These are phyloP conservation scores for Lumbricus terrestris DNA, from an alignment of 2,888 invertebrate genomes.

Conservation along the genomic window DNA sequence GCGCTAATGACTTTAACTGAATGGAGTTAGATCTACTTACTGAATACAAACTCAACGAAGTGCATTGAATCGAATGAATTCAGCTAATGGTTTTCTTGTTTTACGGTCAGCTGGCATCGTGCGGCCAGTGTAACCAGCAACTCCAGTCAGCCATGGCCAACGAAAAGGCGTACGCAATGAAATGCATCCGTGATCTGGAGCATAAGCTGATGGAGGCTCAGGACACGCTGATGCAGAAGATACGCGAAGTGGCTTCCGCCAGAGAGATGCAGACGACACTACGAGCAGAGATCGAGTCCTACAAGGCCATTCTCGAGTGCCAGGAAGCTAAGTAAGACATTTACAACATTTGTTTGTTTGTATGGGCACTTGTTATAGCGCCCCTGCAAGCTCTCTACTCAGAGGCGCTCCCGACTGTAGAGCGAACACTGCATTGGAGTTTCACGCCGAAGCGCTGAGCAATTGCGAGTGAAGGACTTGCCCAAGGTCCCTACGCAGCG, in stretches of 20 bases:
- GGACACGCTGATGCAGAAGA: constrained; percentile 52
- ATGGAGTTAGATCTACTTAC: not conserved
- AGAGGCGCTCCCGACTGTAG: too few relatives aligned
- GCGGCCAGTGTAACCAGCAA: constrained; percentile 23
- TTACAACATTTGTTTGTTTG: too few relatives aligned
- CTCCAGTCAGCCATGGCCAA: constrained; percentile 23
- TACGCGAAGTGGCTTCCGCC: constrained; percentile 48
- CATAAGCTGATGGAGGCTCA: constrained; percentile 51
- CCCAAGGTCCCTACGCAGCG: too few relatives aligned
- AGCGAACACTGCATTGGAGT: too few relatives aligned
- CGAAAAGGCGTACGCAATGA: constrained; percentile 25
- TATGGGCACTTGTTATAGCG: too few relatives aligned
- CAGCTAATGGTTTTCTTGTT: not conserved
- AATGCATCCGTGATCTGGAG: constrained; percentile 46
- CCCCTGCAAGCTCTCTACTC: too few relatives aligned
- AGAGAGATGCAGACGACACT: constrained; percentile 50
- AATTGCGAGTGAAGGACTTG: too few relatives aligned
- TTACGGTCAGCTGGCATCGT: constrained; percentile 8
- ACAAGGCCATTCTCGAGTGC: constrained; percentile 51
- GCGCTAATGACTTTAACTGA: not conserved
- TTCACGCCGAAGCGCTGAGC: too few relatives aligned
- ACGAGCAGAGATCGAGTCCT: constrained; percentile 53
- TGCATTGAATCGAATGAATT: not conserved
- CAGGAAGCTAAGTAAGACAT: constrained; percentile 53
- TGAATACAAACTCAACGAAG: too few relatives aligned